Percentiles rank a stretch among this genome's conserved stretches.
phyloP scores from a whole-genome alignment of 2,888 invertebrate genomes.

The Stenolophus ochropezus region DNA sequence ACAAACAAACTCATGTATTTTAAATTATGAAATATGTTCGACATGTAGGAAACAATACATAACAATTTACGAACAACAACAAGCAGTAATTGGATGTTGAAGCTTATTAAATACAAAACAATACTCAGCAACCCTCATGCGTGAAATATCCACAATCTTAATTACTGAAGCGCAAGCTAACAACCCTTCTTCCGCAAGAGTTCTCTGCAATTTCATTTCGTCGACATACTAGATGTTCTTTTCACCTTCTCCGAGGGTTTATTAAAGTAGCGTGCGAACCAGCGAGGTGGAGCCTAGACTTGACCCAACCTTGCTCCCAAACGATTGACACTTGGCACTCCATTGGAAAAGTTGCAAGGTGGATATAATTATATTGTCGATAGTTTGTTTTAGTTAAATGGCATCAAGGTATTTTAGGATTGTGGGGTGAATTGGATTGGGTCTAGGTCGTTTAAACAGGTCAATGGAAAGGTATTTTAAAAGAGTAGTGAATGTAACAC shows the following conservation, averaged over 20 bases:
- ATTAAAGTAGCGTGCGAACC: not conserved
- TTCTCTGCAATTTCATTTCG: not conserved
- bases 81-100: no score
- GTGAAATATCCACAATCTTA: no score
- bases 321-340: not conserved
- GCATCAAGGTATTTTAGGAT: not conserved
- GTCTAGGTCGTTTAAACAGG: not conserved
- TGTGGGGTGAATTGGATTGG: not conserved
- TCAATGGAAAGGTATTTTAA: not conserved
- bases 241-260: not conserved
- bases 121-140: no score
- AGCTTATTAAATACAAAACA: no score
- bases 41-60: no score
- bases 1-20: no score
- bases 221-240: not conserved
- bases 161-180: no score
- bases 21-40: no score
- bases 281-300: not conserved
- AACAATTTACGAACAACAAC: no score
- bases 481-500: no score
- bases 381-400: not conserved
- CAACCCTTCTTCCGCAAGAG: no score
- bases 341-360: not conserved
- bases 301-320: not conserved
- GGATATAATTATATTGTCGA: not conserved